These are phyloP conservation scores for Lutjanus erythropterus DNA, from an alignment of 2,113 vertebrate genomes.

Conservation along the genomic window DNA sequence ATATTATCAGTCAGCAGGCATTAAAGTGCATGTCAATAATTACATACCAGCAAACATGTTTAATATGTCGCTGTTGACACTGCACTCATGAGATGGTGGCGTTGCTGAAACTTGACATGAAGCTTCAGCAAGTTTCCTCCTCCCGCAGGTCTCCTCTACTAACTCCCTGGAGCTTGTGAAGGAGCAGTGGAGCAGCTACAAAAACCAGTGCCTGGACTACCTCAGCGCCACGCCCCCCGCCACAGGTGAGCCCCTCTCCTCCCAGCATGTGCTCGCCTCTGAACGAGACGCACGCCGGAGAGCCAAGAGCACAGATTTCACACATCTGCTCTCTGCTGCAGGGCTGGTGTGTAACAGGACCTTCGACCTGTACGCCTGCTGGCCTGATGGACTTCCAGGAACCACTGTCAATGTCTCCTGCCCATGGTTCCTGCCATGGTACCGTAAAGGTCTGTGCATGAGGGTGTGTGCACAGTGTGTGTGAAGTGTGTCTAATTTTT, in stretches of 20 bases:
- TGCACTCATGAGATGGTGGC: too few species aligned
- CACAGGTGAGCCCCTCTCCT: conserved; percentile 61
- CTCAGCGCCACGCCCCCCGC: conserved; percentile 67
- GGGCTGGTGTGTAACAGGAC: conserved; percentile 94
- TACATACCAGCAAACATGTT: too few species aligned
- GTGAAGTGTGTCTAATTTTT: not conserved
- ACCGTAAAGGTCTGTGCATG: conserved; percentile 84
- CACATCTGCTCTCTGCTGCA: conserved; percentile 57
- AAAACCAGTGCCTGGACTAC: conserved; percentile 78
- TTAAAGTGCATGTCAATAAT: too few species aligned
- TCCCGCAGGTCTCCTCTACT: conserved; percentile 75
- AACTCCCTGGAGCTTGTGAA: conserved; percentile 80
- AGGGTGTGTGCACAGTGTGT: not conserved
- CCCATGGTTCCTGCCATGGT: conserved; percentile 95
- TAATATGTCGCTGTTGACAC: too few species aligned
- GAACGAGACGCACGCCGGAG: not conserved
- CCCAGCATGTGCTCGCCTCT: not conserved
- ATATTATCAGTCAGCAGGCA: too few species aligned
- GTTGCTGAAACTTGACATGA: not conserved
- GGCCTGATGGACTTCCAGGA: conserved; percentile 91
- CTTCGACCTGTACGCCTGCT: conserved; percentile 93
- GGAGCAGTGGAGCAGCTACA: conserved; percentile 84
- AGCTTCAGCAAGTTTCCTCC: not conserved
- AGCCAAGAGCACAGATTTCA: not conserved
- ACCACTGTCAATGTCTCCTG: conserved; percentile 92